Evolutionary conservation across 2,113 vertebrate genomes (phyloP), one percentile per base, ranked within the genome.

Genomic region (Chloropsis cyanopogon): DNA sequence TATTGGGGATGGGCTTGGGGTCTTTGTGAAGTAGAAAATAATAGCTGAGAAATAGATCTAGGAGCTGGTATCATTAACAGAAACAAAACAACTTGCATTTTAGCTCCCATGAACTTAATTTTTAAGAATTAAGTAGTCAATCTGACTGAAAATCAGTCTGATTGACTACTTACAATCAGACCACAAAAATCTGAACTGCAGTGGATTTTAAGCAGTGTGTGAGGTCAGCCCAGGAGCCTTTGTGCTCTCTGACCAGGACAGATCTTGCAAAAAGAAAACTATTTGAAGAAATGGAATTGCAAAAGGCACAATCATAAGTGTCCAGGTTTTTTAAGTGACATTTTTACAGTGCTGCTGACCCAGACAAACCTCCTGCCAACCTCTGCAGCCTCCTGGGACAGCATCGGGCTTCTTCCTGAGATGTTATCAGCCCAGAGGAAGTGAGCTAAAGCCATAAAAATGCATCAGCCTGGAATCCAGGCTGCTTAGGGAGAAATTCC

Each of bases 371-470:
- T 52, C 28, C 46, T n/a, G 90, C 92, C 96, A 90, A 49, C 57
- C 76, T 76, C 25, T 63, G 75, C 60, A 68, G 50, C 69, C 71
- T 93, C 53, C 57, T 9, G 8, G 70, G 92, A 64, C 56, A 20
- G n/a, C 22, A 4, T 7, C 11, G 25, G 60, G 15, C 85, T 90
- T 82, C 13, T 17, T 68, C 4, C 52, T 15, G 37, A 63, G 91
- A 88, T 90, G 24, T 84, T 95, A 86, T 92, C 95, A 76, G 88
- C 77, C 42, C 8, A 49, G 69, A 88, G 96, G 93, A 97, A 96
- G 56, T 96, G 93, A 97, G 20, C 77, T 97, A 61, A 82, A 89
- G 90, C n/a, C 56, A 54, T 57, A 94, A 92, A 89, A 93, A 95
- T 79, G 92, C 88, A 47, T 79, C 89, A 14, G 59, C 22, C 89